Conservation (phyloP, 2,797 vertebrate genomes). For the Etheostoma perlongum region DNA sequence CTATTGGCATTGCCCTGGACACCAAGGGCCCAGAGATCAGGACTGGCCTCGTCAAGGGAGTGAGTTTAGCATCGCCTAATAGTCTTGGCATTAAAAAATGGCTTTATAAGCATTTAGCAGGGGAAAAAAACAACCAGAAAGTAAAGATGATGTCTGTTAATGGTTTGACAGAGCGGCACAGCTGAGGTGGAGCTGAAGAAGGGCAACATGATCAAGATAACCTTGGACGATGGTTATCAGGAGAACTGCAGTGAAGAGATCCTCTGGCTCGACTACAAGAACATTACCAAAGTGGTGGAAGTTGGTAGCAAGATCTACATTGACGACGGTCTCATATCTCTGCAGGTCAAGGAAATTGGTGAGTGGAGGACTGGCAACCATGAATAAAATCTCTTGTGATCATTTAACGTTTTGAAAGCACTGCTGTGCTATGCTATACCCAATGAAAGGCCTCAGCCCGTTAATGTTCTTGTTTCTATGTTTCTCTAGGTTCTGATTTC, state of each 20-base stretch:
- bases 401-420: not conserved
- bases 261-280: conserved; percentile 98
- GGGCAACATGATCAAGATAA: conserved; percentile 90
- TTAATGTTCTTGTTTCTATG: not conserved
- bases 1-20: conserved; percentile 95
- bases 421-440: not conserved
- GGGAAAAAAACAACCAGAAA: not conserved
- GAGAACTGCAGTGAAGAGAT: conserved; percentile 91
- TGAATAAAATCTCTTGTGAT: conserved; percentile 2
- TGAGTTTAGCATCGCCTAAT: conserved; percentile 75
- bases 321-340: conserved; percentile 96
- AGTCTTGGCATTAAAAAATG: not conserved
- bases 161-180: conserved; percentile 89
- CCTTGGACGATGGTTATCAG: conserved; percentile 90
- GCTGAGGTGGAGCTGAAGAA: conserved; percentile 97
- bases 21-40: conserved; percentile 99
- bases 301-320: conserved; percentile 95
- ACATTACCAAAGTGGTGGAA: conserved; percentile 93
- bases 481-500: conserved; percentile 86
- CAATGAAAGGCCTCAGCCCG: not conserved
- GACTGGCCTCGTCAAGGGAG: conserved; percentile 96
- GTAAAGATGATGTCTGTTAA: conserved; percentile 1
- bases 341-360: conserved; percentile 94
- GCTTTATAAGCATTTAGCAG: not conserved
- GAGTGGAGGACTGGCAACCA: conserved; percentile 31